Percentiles rank a stretch among this genome's conserved stretches.
phyloP scores from a whole-genome alignment of 2,888 invertebrate species.

The Tinea trinotella region DNA sequence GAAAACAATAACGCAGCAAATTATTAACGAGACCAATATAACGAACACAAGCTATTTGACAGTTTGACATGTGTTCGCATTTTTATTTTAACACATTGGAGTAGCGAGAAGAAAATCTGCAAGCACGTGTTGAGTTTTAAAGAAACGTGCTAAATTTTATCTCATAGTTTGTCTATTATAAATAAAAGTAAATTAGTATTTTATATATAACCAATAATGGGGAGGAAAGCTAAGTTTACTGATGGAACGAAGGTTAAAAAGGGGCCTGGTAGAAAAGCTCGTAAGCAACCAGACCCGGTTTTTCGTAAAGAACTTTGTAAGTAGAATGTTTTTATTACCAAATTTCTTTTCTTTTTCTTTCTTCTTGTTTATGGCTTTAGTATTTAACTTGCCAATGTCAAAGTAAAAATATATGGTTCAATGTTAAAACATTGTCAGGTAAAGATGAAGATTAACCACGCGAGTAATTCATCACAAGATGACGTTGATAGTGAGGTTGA shows the following conservation, averaged over 20 bases:
- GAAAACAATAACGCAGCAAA: too few relatives aligned
- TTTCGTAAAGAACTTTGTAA: slow-evolving; percentile 72
- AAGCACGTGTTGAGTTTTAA: slow-evolving; percentile 10
- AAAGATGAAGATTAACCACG: too few relatives aligned
- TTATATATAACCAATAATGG: slow-evolving; percentile 72
- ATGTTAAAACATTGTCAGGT: too few relatives aligned
- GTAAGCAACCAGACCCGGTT: slow-evolving; percentile 87
- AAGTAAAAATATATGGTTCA: too few relatives aligned
- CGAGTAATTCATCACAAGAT: too few relatives aligned
- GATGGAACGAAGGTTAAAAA: slow-evolving; percentile 79
- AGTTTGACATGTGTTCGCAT: not conserved
- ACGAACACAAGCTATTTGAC: too few relatives aligned
- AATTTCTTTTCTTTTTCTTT: too few relatives aligned
- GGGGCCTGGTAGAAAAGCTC: slow-evolving; percentile 89
- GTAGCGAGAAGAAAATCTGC: not conserved
- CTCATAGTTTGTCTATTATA: too few relatives aligned
- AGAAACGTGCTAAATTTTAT: not conserved
- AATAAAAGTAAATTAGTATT: not conserved
- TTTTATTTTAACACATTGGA: not conserved
- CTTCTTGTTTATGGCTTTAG: too few relatives aligned
- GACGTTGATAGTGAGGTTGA: too few relatives aligned
- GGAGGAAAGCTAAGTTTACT: slow-evolving; percentile 86
- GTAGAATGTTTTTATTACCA: slow-evolving; percentile 32
- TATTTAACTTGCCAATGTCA: too few relatives aligned
- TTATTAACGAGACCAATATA: too few relatives aligned